Percentiles rank a stretch among this genome's conserved stretches.
Evolutionary conservation across 1,140 invertebrate species (phyloP).

Genomic region (Drosophila lacteicornis): DNA sequence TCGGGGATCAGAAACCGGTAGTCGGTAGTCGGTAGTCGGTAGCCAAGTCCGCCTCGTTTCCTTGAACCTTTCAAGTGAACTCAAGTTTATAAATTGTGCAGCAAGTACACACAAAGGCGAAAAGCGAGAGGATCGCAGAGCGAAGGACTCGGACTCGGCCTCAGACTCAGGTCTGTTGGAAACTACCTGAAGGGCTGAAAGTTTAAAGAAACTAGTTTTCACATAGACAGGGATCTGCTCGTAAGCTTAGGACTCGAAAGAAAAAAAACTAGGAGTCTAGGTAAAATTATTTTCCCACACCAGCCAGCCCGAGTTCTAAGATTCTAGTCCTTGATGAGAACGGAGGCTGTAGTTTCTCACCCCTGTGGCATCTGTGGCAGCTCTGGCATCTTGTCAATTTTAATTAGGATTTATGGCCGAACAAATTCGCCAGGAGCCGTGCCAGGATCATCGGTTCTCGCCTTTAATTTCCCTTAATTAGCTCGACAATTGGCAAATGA

Average conservation of each 20-base stretch:
- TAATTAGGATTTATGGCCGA: constrained; percentile 77
- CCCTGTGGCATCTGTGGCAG: constrained; percentile 1
- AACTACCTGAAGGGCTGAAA: constrained; percentile 60
- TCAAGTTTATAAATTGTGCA: constrained; percentile 82
- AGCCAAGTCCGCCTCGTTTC: constrained; percentile 52
- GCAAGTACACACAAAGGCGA: constrained; percentile 64
- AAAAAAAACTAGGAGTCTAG: constrained; percentile 31
- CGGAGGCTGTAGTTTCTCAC: constrained; percentile 19
- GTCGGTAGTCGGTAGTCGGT: constrained; percentile 39
- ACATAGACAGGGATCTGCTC: constrained; percentile 1
- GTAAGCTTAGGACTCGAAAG: constrained; percentile 28
- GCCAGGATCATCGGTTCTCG: constrained; percentile 5
- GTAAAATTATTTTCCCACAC: constrained; percentile 70
- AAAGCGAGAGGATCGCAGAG: neutral
- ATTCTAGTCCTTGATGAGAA: constrained; percentile 10
- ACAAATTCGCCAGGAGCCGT: constrained; percentile 32
- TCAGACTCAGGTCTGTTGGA: constrained; percentile 53
- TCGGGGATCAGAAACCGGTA: constrained; percentile 62
- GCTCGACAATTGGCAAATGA: constrained; percentile 76
- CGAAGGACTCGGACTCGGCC: constrained; percentile 3
- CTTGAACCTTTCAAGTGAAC: constrained; percentile 83
- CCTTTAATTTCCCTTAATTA: constrained; percentile 61
- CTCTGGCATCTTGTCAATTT: constrained; percentile 66
- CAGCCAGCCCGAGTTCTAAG: constrained; percentile 10
- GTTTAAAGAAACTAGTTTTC: constrained; percentile 57